Evolutionary conservation across 2,113 vertebrate species (phyloP).

Genomic region (Telmatochromis bifrenatus): DNA sequence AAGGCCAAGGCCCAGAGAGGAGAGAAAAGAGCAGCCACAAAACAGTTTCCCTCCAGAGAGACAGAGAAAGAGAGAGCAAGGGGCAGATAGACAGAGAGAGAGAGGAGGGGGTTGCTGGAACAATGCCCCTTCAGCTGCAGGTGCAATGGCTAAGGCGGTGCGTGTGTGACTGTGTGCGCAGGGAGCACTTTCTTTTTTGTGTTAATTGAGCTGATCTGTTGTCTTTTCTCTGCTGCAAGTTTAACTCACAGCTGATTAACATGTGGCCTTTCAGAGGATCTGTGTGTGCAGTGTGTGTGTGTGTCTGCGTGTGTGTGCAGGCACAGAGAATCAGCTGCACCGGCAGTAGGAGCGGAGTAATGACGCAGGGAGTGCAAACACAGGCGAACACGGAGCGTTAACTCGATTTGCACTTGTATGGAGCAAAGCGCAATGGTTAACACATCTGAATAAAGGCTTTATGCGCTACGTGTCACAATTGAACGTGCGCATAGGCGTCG

Average conservation of each 20-base stretch:
- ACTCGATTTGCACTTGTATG: slow-evolving; percentile 76
- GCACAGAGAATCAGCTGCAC: slow-evolving; percentile 13
- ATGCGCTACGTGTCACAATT: slow-evolving; percentile 49
- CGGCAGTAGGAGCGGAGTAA: slow-evolving; percentile 34
- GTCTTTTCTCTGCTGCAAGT: slow-evolving; percentile 67
- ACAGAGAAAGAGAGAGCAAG: background rate
- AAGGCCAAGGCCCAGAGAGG: slow-evolving; percentile 57
- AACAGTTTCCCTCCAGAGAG: slow-evolving; percentile 70
- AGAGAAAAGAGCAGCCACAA: slow-evolving; percentile 73
- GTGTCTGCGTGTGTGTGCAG: slow-evolving; percentile 19
- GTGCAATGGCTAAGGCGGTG: slow-evolving; percentile 66
- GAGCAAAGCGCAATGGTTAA: slow-evolving; percentile 59
- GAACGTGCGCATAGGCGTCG: slow-evolving; percentile 50
- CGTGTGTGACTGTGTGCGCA: slow-evolving; percentile 13
- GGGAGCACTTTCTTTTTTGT: slow-evolving; percentile 72
- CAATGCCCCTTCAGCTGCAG: slow-evolving; percentile 75
- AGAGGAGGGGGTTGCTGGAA: slow-evolving; percentile 55
- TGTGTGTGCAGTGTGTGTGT: slow-evolving; percentile 18
- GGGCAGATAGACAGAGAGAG: background rate
- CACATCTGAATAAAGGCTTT: slow-evolving; percentile 65
- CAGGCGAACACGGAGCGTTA: slow-evolving; percentile 58
- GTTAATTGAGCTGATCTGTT: slow-evolving; percentile 76
- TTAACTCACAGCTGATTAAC: slow-evolving; percentile 72
- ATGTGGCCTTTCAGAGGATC: slow-evolving; percentile 64
- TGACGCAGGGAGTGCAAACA: slow-evolving; percentile 55